A percentile compares a stretch with the other conserved stretches of the same genome.
These are phyloP conservation scores for Chlorodrepanis virens DNA, from an alignment of 2,113 vertebrate species.

Conservation along the genomic window DNA sequence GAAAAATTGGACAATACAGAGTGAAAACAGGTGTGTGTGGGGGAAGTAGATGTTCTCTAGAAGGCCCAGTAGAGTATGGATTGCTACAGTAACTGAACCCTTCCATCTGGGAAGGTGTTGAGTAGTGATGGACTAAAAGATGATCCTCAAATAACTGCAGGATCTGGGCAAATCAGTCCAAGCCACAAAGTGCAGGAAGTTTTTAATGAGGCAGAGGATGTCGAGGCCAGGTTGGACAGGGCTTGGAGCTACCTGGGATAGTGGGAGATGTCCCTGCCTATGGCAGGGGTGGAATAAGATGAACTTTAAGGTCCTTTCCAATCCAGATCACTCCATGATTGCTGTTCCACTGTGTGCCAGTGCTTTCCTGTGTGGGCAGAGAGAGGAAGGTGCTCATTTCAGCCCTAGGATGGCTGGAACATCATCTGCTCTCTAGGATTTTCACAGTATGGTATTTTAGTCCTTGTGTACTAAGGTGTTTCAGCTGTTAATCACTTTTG, in stretches of 20 bases:
- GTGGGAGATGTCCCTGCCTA: background rate
- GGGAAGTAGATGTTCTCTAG: background rate
- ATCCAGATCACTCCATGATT: background rate
- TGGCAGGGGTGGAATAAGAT: background rate
- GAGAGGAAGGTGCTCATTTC: background rate
- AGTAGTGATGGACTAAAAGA: background rate
- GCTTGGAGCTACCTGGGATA: background rate
- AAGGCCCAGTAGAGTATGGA: background rate
- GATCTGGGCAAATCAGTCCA: background rate
- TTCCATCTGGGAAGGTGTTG: background rate
- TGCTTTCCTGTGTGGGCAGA: background rate
- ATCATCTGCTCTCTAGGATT: background rate
- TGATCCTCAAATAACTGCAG: background rate
- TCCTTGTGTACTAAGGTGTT: background rate
- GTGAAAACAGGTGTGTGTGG: background rate
- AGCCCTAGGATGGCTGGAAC: background rate
- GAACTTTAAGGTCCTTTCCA: background rate
- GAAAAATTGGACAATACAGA: background rate
- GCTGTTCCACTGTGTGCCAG: background rate
- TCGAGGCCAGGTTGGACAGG: background rate
- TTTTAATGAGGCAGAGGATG: background rate
- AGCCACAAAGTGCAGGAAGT: background rate
- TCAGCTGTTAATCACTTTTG: background rate
- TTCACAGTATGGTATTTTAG: background rate
- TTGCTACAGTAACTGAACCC: background rate